Base-by-base conservation (phyloP, 2,113 vertebrate genomes). In the Vicugna pacos region DNA sequence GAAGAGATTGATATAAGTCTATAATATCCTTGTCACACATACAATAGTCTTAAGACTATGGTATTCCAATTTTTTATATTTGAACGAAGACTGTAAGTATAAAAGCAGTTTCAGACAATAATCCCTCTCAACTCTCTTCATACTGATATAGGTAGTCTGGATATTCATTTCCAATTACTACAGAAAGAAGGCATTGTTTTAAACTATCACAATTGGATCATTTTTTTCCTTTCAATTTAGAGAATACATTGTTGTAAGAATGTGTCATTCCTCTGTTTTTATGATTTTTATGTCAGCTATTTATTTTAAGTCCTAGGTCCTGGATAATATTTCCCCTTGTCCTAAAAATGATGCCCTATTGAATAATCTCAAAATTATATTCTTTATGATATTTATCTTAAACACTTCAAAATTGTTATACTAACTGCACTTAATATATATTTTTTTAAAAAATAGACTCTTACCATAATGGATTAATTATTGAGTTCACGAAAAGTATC, bases 211-310 rank as follows among this genome's bases (percentile, higher is more conserved):
- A 56, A 83, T 6, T 70, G 60, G 3, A 0, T 20, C 2, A 38
- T 26, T 15, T 94, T 26, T 64, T 79, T 8, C 50, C 95, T 42
- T 94, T 19, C 48, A 14, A 62, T 28, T 38, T 82, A n/a, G n/a
- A n/a, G 24, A 77, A 54, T 16, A 58, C 46, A 81, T 26, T 65
- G 0, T 75, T 83, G 32, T 93, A n/a, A 95, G 20, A 70, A 80
- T 24, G n/a, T 35, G 15, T 84, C 86, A 79, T 67, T 35, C 13
- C 56, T 52, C 4, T 24, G 80, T 89, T 89, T 48, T 50, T 62
- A 52, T 54, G 30, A 62, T 1, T 17, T 92, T 73, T 0, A 76
- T 58, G 4, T 70, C n/a, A 54, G 0, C 0, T 46, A 24, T 48
- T 54, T 70, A 11, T 4, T 20, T 89, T 46, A 80, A 80, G 4